Percentiles rank a stretch among this genome's conserved stretches.
phyloP scores from a whole-genome alignment of 2,888 invertebrate genomes.

The Herminia tarsipennalis region DNA sequence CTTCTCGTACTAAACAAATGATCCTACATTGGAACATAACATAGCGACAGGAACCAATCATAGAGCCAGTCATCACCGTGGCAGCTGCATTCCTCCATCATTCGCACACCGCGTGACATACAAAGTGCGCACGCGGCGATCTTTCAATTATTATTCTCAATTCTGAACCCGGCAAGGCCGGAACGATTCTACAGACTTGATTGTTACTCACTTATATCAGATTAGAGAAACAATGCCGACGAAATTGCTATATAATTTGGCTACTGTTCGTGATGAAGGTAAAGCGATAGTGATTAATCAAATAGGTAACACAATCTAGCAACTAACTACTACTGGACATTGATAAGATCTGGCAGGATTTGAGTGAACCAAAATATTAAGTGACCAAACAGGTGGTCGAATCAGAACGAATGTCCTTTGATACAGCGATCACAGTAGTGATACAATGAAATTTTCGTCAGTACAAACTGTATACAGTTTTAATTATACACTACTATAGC shows the following conservation, averaged over 20 bases:
- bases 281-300: constrained; percentile 37
- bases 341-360: constrained; percentile 23
- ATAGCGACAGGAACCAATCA: constrained; percentile 51
- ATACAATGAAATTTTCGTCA: neutral
- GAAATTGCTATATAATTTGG: constrained; percentile 50
- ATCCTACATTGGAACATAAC: constrained; percentile 40
- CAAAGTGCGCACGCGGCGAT: constrained; percentile 66
- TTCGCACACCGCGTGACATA: constrained; percentile 66
- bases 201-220: constrained; percentile 59
- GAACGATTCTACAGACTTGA: constrained; percentile 56
- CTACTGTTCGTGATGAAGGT: constrained; percentile 42
- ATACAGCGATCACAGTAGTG: no score
- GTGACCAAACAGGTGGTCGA: neutral
- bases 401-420: no score
- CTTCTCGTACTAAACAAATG: constrained; percentile 18
- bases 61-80: constrained; percentile 37
- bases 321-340: constrained; percentile 25
- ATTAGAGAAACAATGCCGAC: constrained; percentile 54
- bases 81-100: constrained; percentile 58
- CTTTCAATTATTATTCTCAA: constrained; percentile 78
- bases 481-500: neutral
- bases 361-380: constrained; percentile 10
- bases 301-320: constrained; percentile 27
- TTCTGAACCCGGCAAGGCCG: constrained; percentile 71
- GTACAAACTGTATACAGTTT: constrained; percentile 2